Percentiles rank a stretch among this genome's conserved stretches.
phyloP scores from a whole-genome alignment of 2,888 invertebrate genomes.

The Amphipyra berbera region DNA sequence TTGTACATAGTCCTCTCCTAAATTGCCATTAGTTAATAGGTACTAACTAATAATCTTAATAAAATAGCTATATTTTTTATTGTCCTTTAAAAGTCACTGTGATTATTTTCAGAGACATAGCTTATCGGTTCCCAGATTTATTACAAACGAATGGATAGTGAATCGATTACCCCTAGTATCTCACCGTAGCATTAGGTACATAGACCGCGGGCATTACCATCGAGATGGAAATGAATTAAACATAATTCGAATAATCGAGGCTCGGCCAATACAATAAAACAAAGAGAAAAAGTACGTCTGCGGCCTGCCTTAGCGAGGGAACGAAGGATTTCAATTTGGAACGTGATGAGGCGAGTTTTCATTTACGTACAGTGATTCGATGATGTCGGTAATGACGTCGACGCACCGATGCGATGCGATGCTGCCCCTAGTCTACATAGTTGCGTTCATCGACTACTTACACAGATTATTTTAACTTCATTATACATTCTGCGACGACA shows the following conservation, averaged over 20 bases:
- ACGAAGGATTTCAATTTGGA: conserved; percentile 89
- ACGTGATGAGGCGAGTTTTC: conserved; percentile 89
- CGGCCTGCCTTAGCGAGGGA: conserved; percentile 80
- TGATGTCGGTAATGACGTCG: conserved; percentile 72
- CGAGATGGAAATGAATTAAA: conserved; percentile 89
- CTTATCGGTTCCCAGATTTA: conserved; percentile 22
- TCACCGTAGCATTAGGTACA: conserved; percentile 63
- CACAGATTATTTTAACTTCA: conserved; percentile 45
- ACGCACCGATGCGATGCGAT: conserved; percentile 63
- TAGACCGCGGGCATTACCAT: conserved; percentile 77
- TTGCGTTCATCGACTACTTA: conserved; percentile 39
- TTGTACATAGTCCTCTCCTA: neutral
- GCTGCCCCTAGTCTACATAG: conserved; percentile 52
- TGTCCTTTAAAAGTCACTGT: no score
- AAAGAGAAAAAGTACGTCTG: conserved; percentile 84
- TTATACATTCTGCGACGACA: conserved; percentile 36
- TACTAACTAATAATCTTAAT: neutral
- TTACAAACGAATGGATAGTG: conserved; percentile 41
- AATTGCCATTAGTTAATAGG: neutral
- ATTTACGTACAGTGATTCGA: conserved; percentile 80
- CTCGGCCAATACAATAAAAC: conserved; percentile 86
- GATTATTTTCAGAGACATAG: neutral
- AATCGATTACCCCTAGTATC: conserved; percentile 64
- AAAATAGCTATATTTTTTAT: no score
- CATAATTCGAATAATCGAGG: conserved; percentile 89